These are phyloP conservation scores for Xiphorhynchus elegans DNA, from an alignment of 2,113 vertebrate genomes.

Conservation along the genomic window DNA sequence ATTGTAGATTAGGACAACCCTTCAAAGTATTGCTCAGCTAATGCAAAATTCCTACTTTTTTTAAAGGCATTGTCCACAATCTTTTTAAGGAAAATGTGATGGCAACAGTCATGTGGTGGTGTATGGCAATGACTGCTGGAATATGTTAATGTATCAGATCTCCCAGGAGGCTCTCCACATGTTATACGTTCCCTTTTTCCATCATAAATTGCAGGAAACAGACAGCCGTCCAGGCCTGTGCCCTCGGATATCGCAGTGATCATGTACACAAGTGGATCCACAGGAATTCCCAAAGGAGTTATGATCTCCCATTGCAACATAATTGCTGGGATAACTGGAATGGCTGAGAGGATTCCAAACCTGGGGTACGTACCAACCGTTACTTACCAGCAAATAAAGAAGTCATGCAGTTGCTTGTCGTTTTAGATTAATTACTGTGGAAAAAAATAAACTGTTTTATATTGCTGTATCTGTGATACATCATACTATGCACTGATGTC, in stretches of 20 bases:
- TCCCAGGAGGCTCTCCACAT: background rate
- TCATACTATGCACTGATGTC: background rate
- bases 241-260: slow-evolving; percentile 90
- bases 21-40: background rate
- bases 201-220: slow-evolving; percentile 62
- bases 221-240: slow-evolving; percentile 68
- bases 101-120: background rate
- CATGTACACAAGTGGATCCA: slow-evolving; percentile 98
- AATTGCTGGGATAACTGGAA: slow-evolving; percentile 90
- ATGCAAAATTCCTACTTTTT: background rate
- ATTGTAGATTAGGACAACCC: background rate
- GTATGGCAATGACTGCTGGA: background rate
- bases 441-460: background rate
- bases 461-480: background rate
- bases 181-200: background rate
- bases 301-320: slow-evolving; percentile 96
- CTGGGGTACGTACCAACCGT: slow-evolving; percentile 75
- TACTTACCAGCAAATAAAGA: background rate
- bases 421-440: background rate
- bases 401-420: background rate
- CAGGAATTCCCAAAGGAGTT: slow-evolving; percentile 92
- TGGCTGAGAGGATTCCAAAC: slow-evolving; percentile 88
- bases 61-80: background rate
- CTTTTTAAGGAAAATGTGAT: background rate
- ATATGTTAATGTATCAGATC: background rate